A percentile compares a stretch with the other conserved stretches of the same genome.
phyloP scores from a whole-genome alignment of 2,888 invertebrate species.

The Andrena fulva region DNA sequence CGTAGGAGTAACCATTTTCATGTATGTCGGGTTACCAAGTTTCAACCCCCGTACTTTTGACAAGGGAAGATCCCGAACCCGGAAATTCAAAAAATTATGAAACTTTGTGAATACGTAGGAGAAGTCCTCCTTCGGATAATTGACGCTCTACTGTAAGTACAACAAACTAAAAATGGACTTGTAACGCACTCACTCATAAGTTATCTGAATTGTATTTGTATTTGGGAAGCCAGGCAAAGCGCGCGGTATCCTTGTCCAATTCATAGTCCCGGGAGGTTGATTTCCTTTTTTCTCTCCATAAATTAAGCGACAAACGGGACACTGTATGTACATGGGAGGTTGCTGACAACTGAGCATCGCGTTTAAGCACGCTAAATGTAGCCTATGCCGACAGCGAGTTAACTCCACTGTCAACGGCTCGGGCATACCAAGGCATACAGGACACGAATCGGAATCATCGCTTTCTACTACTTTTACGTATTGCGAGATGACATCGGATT shows the following conservation, averaged over 20 bases:
- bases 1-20: too few relatives aligned
- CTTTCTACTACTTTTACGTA: constrained; percentile 89
- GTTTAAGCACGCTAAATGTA: constrained; percentile 93
- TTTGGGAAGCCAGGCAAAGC: constrained; percentile 90
- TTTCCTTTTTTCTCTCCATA: constrained; percentile 93
- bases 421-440: constrained; percentile 88
- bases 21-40: too few relatives aligned
- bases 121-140: too few relatives aligned
- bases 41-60: too few relatives aligned
- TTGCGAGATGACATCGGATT: constrained; percentile 89
- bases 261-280: constrained; percentile 94
- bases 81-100: too few relatives aligned
- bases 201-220: constrained; percentile 92
- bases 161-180: not conserved
- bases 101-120: too few relatives aligned
- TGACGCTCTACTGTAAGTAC: too few relatives aligned
- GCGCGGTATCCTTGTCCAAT: constrained; percentile 90
- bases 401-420: constrained; percentile 88
- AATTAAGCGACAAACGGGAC: constrained; percentile 93
- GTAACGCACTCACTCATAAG: constrained; percentile 89
- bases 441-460: constrained; percentile 90
- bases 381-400: constrained; percentile 91
- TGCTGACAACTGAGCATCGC: constrained; percentile 90
- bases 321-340: constrained; percentile 90
- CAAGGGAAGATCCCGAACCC: too few relatives aligned